Evolutionary conservation across 2,113 vertebrate species (phyloP).

Genomic region (Grantiella picta): DNA sequence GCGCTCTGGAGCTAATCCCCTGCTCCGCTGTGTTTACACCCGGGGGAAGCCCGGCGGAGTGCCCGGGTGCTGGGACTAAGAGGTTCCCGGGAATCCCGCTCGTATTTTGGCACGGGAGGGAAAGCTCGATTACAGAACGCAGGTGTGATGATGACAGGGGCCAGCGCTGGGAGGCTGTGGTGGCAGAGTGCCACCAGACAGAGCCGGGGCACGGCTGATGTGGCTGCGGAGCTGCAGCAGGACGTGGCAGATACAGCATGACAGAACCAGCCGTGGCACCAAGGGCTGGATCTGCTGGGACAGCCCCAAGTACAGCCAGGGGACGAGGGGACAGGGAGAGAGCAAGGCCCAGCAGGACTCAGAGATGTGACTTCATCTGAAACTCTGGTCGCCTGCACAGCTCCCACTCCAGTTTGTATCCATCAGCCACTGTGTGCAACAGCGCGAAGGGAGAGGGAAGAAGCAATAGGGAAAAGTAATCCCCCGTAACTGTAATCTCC

Average conservation of each 20-base stretch:
- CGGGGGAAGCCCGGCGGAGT: fast-evolving
- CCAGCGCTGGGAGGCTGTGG: fast-evolving
- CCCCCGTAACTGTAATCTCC: not conserved
- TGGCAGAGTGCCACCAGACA: not conserved
- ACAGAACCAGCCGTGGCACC: not conserved
- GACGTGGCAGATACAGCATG: fast-evolving
- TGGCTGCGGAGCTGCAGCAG: fast-evolving
- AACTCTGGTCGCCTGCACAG: not conserved
- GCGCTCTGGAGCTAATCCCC: not conserved
- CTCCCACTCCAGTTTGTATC: not conserved
- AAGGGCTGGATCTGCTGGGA: not conserved
- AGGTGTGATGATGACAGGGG: not conserved
- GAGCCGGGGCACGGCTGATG: not conserved
- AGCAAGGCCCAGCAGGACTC: not conserved
- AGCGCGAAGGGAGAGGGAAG: not conserved
- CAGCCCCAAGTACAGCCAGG: not conserved
- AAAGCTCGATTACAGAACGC: fast-evolving
- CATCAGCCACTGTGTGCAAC: fast-evolving
- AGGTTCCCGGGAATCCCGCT: not conserved
- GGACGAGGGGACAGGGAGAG: not conserved
- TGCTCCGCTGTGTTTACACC: fast-evolving
- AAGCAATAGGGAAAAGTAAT: not conserved
- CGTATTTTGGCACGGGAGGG: not conserved
- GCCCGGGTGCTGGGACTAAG: not conserved
- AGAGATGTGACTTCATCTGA: not conserved